Base-by-base conservation (phyloP, 2,888 invertebrate species). In the Piscicola geometra region DNA sequence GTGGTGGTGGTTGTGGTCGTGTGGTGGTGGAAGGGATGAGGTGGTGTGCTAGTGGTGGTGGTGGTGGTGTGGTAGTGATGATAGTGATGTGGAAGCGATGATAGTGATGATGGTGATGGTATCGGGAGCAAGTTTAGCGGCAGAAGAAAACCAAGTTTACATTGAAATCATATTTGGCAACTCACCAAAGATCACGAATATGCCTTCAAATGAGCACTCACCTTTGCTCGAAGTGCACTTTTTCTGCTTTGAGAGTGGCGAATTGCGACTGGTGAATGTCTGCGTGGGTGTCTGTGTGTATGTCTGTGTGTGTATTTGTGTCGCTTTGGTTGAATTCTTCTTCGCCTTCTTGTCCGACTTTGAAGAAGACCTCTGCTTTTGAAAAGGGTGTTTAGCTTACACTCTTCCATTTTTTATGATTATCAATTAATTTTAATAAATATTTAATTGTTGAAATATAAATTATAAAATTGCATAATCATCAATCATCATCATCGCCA, bases 321-420 rank as follows among this genome's bases (percentile, higher is more conserved):
- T 32, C 36, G 21, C 36, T n/a, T 64, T 73, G n/a, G 35, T 35
- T 21, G 32, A 35, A 36, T 32, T 30, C 35, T 64, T 60, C 36
- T 64, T 73, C 5, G 35, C 9, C 64, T 93, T 93, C 25, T 91
- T 76, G 72, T 82, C 78, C 32, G 78, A 5, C 25, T 56, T 56
- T 32, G 73, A 60, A 50, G 33, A 41, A 32, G 60, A 33, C 36
- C 28, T 9, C 28, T n/a, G n/a, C 12, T 18, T 21, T 64, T 15
- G 12, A 64, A 15, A n/a, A n/a, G n/a, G n/a, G n/a, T n/a, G n/a
- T n/a, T n/a, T n/a, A n/a, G n/a, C n/a, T n/a, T n/a, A n/a, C n/a
- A n/a, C n/a, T n/a, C n/a, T n/a, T n/a, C n/a, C n/a, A n/a, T n/a
- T n/a, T n/a, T n/a, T n/a, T n/a, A 15, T 64, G 30, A 25, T 25